Evolutionary conservation across 2,888 invertebrate genomes (phyloP).

Genomic region (Folsomia manolachei): DNA sequence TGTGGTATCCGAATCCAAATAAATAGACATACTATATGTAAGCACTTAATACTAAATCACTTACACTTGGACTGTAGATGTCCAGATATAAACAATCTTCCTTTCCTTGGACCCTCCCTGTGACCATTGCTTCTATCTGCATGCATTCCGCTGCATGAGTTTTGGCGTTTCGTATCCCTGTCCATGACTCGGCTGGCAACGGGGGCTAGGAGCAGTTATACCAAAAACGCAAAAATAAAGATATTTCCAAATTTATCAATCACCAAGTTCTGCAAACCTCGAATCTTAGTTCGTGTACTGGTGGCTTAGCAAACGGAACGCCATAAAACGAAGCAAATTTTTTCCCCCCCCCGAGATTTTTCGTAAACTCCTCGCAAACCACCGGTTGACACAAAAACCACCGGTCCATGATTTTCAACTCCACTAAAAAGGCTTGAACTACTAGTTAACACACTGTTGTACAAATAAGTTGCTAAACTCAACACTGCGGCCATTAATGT

Average conservation of each 20-base stretch:
- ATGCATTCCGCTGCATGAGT: constrained; percentile 32
- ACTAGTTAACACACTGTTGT: constrained; percentile 19
- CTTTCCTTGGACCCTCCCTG: constrained; percentile 22
- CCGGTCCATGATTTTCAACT: constrained; percentile 15
- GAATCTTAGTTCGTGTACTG: constrained; percentile 27
- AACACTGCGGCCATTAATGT: constrained; percentile 28
- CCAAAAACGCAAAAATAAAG: too few species aligned
- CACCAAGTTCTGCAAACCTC: constrained; percentile 24
- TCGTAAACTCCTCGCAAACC: constrained; percentile 22
- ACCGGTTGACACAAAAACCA: constrained; percentile 23
- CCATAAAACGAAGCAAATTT: constrained; percentile 28
- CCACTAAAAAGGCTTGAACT: not conserved
- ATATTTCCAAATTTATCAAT: too few species aligned
- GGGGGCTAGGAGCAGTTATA: constrained; percentile 32
- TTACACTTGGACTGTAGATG: constrained; percentile 16
- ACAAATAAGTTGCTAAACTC: constrained; percentile 28
- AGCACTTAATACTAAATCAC: not conserved
- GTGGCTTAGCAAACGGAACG: constrained; percentile 25
- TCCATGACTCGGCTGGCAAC: constrained; percentile 32
- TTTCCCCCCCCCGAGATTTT: constrained; percentile 26
- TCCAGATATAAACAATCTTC: constrained; percentile 32
- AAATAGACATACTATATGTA: not conserved
- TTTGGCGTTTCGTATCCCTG: constrained; percentile 34
- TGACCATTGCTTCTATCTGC: constrained; percentile 35
- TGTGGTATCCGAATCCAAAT: too few species aligned